Percentiles rank a stretch among this genome's conserved stretches.
Conservation (phyloP, 2,888 invertebrate species). For the Antitype chi region DNA sequence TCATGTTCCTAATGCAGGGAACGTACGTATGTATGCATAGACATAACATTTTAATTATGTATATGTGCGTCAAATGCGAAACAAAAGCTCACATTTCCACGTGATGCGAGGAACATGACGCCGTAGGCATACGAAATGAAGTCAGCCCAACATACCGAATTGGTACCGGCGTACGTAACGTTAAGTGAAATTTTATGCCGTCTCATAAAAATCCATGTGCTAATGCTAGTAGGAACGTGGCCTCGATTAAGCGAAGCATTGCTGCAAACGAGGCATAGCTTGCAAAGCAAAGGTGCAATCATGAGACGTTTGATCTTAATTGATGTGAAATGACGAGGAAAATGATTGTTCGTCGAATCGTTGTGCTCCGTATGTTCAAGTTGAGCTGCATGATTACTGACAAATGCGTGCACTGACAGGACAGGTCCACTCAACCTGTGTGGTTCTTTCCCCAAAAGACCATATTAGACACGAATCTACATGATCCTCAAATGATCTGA, state of each 20-base stretch:
- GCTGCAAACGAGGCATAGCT: constrained; percentile 37
- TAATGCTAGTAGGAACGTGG: constrained; percentile 57
- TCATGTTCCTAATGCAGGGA: constrained; percentile 51
- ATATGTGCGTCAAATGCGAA: constrained; percentile 73
- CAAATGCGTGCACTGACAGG: too few relatives aligned
- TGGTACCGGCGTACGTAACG: constrained; percentile 75
- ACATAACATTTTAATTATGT: constrained; percentile 67
- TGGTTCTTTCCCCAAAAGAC: too few relatives aligned
- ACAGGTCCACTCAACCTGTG: too few relatives aligned
- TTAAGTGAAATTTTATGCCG: constrained; percentile 85
- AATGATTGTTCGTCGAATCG: too few relatives aligned
- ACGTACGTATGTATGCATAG: constrained; percentile 42
- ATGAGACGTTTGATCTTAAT: constrained; percentile 15
- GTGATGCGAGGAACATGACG: constrained; percentile 74
- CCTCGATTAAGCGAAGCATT: constrained; percentile 57
- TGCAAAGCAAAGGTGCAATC: constrained; percentile 33
- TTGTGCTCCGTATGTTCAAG: too few relatives aligned
- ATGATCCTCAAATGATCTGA: too few relatives aligned
- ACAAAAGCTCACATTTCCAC: constrained; percentile 78
- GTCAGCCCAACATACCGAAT: constrained; percentile 80
- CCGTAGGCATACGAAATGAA: constrained; percentile 78
- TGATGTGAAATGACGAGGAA: neutral
- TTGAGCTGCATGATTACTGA: too few relatives aligned
- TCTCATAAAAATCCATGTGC: constrained; percentile 81
- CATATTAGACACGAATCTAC: too few relatives aligned